Conservation (phyloP, 2,888 invertebrate species). For the Agonopterix arenella region DNA sequence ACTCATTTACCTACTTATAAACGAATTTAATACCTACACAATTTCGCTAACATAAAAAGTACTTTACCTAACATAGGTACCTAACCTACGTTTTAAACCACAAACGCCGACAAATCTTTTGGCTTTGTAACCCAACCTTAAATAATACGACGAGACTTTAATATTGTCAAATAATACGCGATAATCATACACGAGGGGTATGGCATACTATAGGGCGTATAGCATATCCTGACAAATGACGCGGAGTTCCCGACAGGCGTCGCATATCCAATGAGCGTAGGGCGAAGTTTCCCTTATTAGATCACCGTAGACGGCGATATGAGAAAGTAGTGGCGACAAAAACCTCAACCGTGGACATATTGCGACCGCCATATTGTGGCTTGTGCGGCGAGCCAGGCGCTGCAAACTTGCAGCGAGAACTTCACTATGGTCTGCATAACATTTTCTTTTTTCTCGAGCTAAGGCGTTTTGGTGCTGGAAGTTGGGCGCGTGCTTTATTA, state of each 20-base stretch:
- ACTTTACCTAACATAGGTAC: no score
- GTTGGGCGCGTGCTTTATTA: constrained; percentile 40
- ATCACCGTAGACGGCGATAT: constrained; percentile 61
- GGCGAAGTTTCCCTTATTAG: constrained; percentile 70
- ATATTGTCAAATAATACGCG: constrained; percentile 14
- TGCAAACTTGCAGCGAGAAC: constrained; percentile 64
- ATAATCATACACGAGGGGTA: constrained; percentile 15
- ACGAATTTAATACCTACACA: no score
- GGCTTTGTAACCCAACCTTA: no score
- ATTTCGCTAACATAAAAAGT: no score
- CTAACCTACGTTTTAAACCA: no score
- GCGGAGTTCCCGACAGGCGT: constrained; percentile 49
- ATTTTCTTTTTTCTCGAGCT: constrained; percentile 40
- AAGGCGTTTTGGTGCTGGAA: constrained; percentile 22
- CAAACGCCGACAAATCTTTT: no score
- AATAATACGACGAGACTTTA: neutral
- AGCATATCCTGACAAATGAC: constrained; percentile 44
- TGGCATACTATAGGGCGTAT: constrained; percentile 7
- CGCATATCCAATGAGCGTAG: constrained; percentile 67
- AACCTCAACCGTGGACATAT: constrained; percentile 63
- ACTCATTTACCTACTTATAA: no score
- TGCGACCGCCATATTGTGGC: constrained; percentile 55
- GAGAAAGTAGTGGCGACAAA: constrained; percentile 66
- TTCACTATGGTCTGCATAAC: constrained; percentile 50
- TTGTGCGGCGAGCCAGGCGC: constrained; percentile 12